These are phyloP conservation scores for Crossocerus cetratus DNA, from an alignment of 2,888 invertebrate species.

Conservation along the genomic window DNA sequence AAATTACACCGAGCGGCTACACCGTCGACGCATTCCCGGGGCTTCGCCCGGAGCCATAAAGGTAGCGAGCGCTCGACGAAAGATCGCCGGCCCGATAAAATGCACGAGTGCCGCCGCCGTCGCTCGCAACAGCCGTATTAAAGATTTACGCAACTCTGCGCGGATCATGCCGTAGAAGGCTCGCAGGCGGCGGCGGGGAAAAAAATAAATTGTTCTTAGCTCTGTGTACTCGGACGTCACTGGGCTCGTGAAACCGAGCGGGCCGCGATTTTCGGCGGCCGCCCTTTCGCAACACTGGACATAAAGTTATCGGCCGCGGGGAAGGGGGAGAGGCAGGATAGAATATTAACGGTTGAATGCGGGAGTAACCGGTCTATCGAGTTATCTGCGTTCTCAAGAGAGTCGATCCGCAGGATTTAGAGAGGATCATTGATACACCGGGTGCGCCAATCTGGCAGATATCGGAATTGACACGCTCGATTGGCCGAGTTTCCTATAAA, in stretches of 20 bases:
- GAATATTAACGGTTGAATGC: no score
- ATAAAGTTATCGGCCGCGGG: no score
- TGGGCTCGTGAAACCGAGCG: neutral
- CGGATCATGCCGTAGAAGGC: slow-evolving; percentile 41
- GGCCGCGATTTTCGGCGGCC: neutral
- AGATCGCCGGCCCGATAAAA: slow-evolving; percentile 54
- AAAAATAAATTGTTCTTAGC: neutral
- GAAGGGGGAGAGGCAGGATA: no score
- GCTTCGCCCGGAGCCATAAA: slow-evolving; percentile 49
- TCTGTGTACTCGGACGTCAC: neutral
- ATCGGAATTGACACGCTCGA: no score
- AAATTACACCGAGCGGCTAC: slow-evolving; percentile 26
- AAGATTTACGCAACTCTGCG: slow-evolving; percentile 52
- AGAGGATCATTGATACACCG: no score
- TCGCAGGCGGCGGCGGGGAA: slow-evolving; percentile 15
- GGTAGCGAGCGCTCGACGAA: slow-evolving; percentile 41
- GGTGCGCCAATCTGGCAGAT: no score
- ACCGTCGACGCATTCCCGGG: slow-evolving; percentile 35
- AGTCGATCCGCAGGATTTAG: no score
- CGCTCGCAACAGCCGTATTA: slow-evolving; percentile 31
- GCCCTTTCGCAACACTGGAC: no score
- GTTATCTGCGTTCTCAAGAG: no score
- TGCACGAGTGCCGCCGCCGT: slow-evolving; percentile 31
- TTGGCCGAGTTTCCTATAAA: no score
- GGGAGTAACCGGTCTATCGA: no score